Percentiles rank a stretch among this genome's conserved stretches.
These are phyloP conservation scores for Drosophila lowei DNA, from an alignment of 1,140 invertebrate genomes.

Conservation along the genomic window DNA sequence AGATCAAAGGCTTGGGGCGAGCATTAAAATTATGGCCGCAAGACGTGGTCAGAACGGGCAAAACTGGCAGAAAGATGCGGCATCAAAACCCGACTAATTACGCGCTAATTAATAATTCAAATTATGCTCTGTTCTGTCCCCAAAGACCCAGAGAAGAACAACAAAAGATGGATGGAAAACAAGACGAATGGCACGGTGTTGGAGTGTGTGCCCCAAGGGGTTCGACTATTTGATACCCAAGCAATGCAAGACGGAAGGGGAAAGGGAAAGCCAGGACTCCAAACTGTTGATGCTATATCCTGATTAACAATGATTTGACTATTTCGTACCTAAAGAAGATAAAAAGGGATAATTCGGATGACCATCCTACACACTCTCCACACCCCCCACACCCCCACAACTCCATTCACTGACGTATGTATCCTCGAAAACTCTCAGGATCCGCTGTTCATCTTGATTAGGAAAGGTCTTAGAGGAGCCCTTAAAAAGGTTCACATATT, in stretches of 20 bases:
- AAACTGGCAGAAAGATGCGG: constrained; percentile 9
- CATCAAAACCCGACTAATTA: constrained; percentile 73
- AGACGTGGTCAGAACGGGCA: constrained; percentile 60
- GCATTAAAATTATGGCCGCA: constrained; percentile 66
- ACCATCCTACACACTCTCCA: too few species aligned
- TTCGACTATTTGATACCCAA: constrained; percentile 26
- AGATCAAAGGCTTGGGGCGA: constrained; percentile 69
- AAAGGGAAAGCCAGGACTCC: too few species aligned
- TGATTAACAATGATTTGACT: too few species aligned
- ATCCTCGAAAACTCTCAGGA: neutral
- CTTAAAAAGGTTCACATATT: constrained; percentile 44
- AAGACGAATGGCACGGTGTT: constrained; percentile 11
- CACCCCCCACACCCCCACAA: too few species aligned
- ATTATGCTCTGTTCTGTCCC: constrained; percentile 66
- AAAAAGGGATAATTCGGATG: too few species aligned
- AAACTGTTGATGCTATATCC: too few species aligned
- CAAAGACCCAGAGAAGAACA: constrained; percentile 26
- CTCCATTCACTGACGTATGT: too few species aligned
- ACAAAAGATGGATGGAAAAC: constrained; percentile 35
- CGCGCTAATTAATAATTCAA: constrained; percentile 80
- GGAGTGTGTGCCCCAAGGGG: neutral
- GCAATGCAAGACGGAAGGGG: too few species aligned
- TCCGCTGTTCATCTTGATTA: constrained; percentile 60
- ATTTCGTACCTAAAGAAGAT: too few species aligned
- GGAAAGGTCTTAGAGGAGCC: neutral